A percentile compares a stretch with the other conserved stretches of the same genome.
Conservation (phyloP, 2,888 invertebrate species). For the Prostheceraeus crozeri region DNA sequence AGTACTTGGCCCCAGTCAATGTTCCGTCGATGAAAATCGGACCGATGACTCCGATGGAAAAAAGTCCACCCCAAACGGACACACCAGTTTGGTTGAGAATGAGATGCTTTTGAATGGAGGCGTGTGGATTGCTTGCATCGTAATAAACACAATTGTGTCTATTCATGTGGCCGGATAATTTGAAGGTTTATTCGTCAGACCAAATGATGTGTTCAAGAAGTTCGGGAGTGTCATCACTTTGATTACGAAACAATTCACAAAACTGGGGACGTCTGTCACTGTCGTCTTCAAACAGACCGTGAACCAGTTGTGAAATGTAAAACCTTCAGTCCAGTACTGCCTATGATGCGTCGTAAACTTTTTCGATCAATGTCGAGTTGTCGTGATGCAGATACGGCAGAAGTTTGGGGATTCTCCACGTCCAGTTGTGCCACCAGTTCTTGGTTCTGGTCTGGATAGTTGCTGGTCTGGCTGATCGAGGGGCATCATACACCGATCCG, state of each 20-base stretch:
- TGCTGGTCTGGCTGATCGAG: not conserved
- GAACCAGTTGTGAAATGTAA: slow-evolving; percentile 12
- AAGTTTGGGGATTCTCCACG: slow-evolving; percentile 25
- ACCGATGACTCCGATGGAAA: slow-evolving; percentile 7
- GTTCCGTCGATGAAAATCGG: not conserved
- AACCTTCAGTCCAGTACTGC: slow-evolving; percentile 2
- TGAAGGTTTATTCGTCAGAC: slow-evolving; percentile 6
- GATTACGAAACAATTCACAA: not conserved
- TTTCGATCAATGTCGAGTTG: not conserved
- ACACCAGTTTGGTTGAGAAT: slow-evolving; percentile 1
- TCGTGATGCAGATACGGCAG: slow-evolving; percentile 2
- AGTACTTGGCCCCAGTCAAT: slow-evolving; percentile 3
- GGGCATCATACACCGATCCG: slow-evolving; percentile 6
- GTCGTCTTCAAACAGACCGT: slow-evolving; percentile 8
- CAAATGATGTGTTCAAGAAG: slow-evolving; percentile 21
- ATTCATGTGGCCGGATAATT: slow-evolving; percentile 14
- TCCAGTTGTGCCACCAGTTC: slow-evolving; percentile 15
- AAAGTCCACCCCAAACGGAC: slow-evolving; percentile 15
- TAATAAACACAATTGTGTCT: slow-evolving; percentile 15
- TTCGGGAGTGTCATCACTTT: not conserved
- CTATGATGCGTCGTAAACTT: slow-evolving; percentile 5
- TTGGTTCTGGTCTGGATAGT: not conserved
- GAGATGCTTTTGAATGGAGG: slow-evolving; percentile 13
- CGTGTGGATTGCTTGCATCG: slow-evolving; percentile 20
- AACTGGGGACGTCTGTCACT: not conserved